These are phyloP conservation scores for Trogon melanurus DNA, from an alignment of 2,113 vertebrate genomes.

Conservation along the genomic window DNA sequence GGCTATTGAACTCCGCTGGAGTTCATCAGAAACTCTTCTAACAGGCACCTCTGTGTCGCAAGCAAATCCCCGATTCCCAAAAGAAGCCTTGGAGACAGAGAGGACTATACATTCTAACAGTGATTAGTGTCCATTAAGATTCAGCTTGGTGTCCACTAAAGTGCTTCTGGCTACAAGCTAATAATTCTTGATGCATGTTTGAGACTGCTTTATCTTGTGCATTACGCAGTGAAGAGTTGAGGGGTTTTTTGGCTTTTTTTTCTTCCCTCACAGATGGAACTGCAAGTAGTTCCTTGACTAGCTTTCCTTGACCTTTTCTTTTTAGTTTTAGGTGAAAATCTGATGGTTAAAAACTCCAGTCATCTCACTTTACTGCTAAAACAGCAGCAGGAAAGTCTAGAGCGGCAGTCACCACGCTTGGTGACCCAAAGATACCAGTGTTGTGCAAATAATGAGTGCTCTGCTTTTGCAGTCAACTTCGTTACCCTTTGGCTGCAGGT, in stretches of 20 bases:
- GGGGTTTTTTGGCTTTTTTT: neutral
- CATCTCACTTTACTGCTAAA: neutral
- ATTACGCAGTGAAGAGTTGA: neutral
- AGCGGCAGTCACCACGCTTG: neutral
- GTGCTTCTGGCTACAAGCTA: constrained; percentile 21
- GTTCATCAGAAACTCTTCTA: constrained; percentile 9
- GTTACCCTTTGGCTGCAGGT: neutral
- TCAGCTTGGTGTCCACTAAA: neutral
- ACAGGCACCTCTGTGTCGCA: neutral
- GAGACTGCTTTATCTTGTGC: neutral
- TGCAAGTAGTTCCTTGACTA: neutral
- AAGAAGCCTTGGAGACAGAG: neutral
- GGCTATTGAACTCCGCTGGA: constrained; percentile 1
- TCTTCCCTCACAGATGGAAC: neutral
- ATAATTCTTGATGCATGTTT: constrained; percentile 17
- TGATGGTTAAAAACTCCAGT: neutral
- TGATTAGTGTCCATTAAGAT: constrained; percentile 13
- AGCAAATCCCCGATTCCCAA: neutral
- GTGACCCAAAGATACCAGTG: neutral
- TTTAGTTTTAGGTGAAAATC: neutral
- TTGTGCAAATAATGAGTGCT: neutral
- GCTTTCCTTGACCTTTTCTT: neutral
- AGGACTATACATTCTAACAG: neutral
- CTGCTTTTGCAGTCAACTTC: neutral
- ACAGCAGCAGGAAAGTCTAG: neutral